Base-by-base conservation (phyloP, 2,888 invertebrate genomes). In the Capitulum mitella region DNA sequence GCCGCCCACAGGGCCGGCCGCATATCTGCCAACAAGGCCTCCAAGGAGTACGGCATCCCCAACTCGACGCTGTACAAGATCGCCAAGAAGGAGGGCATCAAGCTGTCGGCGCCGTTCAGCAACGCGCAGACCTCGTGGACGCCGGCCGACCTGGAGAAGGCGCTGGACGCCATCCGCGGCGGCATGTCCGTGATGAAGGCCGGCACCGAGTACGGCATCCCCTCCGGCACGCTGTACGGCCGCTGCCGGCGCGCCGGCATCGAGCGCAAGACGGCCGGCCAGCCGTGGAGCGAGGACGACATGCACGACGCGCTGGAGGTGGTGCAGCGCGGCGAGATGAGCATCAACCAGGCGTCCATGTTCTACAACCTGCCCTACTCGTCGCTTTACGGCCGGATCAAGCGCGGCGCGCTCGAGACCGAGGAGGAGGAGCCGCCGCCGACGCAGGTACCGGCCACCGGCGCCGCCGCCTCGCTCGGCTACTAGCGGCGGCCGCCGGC, bases 31-130 rank as follows among this genome's bases (percentile, higher is more conserved):
- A 94, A 94, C 85, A 94, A 94, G 87, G 95, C 95, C 79, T 94
- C 94, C 84, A 95, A 95, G 86, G 94, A 94, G 77, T 84, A 70
- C 81, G 90, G 94, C 74, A 94, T 95, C 85, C 95, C 95, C 70
- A 94, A 94, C 86, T 94, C 94, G 86, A 95, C 95, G 32, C 87
- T 95, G 84, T 95, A 95, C 88, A 95, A 95, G 89, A 94, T 95
- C 84, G 95, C 94, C 48, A 90, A 94, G 81, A 90, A 94, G 83
- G 94, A 95, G 86, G 94, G 94, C 82, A 95, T 95, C 85, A 90
- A 94, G 78, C 87, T 95, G 84, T 93, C 94, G 77, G 93, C 94
- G 80, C 95, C 95, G 8, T 95, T 95, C 87, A 94, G 94, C 88
- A 94, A 94, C 78, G 93, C 94, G 81, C 94, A 94, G 54, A 94